Conservation (phyloP, 2,797 vertebrate genomes). For the Propithecus perrieri region DNA sequence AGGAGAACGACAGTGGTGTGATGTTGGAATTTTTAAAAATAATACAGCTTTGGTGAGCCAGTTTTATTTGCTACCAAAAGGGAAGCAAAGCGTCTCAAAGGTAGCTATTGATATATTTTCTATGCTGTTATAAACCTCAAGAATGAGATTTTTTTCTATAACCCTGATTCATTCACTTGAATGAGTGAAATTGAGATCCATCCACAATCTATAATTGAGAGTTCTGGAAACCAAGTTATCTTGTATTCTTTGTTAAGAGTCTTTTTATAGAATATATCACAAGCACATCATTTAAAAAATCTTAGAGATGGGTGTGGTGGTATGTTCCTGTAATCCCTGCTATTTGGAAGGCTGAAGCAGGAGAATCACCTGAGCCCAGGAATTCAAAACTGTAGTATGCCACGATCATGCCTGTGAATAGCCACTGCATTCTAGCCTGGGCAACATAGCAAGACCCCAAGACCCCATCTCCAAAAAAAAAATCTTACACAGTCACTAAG, state of each 20-base stretch:
- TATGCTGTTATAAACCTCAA: not conserved
- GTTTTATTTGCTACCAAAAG: conserved; percentile 92
- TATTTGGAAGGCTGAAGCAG: not conserved
- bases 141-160: not conserved
- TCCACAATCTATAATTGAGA: not conserved
- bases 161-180: not conserved
- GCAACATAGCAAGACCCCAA: not conserved
- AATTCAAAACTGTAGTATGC: not conserved
- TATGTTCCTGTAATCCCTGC: not conserved
- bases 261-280: not conserved
- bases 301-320: not conserved
- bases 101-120: conserved; percentile 73
- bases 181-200: not conserved
- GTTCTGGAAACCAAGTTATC: not conserved
- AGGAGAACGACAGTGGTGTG: conserved; percentile 91
- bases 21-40: conserved; percentile 95
- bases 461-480: not conserved
- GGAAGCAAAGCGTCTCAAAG: conserved; percentile 85
- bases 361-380: not conserved
- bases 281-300: not conserved
- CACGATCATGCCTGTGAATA: not conserved
- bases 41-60: conserved; percentile 93
- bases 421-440: not conserved
- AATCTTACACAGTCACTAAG: not conserved
- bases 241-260: not conserved